Evolutionary conservation across 2,113 vertebrate species (phyloP).

Genomic region (Fulmarus glacialis): DNA sequence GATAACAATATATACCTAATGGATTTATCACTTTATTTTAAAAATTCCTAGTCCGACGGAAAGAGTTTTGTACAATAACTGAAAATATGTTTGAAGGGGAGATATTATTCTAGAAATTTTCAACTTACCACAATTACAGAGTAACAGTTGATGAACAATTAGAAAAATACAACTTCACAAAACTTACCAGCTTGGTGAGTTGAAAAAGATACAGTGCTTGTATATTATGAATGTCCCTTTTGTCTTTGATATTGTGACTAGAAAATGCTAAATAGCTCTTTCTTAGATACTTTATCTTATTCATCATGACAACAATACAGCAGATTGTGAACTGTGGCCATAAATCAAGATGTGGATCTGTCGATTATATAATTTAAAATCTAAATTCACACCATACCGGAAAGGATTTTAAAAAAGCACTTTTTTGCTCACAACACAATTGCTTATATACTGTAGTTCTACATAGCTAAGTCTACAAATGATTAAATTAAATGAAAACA

Average conservation of each 20-base stretch:
- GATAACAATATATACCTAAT: background rate
- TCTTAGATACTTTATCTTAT: background rate
- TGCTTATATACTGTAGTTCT: background rate
- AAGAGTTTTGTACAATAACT: background rate
- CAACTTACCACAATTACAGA: background rate
- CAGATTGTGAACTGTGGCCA: background rate
- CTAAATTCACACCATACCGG: background rate
- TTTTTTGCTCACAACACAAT: background rate
- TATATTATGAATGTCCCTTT: background rate
- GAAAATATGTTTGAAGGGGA: background rate
- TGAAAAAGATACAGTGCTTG: background rate
- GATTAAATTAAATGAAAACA: background rate
- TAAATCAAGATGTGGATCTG: background rate
- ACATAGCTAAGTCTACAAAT: background rate
- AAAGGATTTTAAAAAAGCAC: background rate
- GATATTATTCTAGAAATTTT: background rate
- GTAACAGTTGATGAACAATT: background rate
- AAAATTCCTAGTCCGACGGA: background rate
- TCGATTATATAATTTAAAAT: background rate
- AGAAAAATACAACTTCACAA: background rate
- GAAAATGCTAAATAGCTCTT: background rate
- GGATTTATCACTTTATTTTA: background rate
- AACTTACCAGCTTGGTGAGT: background rate
- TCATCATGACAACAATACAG: background rate
- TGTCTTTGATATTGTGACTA: background rate